Evolutionary conservation across 2,797 vertebrate species (phyloP).

Genomic region (Crax fasciolata): DNA sequence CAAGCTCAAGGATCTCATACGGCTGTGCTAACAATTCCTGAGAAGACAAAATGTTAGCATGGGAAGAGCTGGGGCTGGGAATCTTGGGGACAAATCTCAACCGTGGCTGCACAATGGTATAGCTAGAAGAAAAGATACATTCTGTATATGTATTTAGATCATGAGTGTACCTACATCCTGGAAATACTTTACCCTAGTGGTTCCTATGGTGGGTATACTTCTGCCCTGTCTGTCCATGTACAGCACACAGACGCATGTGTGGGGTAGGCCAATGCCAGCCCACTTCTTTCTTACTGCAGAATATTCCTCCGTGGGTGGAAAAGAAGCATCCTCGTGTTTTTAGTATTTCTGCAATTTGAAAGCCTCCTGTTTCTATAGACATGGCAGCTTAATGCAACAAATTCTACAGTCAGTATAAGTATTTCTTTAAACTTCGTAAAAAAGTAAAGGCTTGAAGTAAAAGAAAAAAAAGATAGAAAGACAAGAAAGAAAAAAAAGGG

Average conservation of each 20-base stretch:
- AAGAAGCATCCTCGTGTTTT: background rate
- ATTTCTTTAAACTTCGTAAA: background rate
- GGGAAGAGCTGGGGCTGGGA: background rate
- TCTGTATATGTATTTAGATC: background rate
- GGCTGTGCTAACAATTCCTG: background rate
- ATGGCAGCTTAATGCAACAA: background rate
- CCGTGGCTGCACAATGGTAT: background rate
- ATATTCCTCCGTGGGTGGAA: background rate
- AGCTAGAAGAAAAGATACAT: background rate
- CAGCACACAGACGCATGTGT: background rate
- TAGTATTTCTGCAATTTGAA: background rate
- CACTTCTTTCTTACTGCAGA: background rate
- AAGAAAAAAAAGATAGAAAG: background rate
- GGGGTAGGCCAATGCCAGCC: background rate
- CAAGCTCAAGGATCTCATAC: background rate
- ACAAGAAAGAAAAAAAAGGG: background rate
- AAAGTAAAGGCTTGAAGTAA: background rate
- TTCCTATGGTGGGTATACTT: background rate
- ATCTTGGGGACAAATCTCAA: background rate
- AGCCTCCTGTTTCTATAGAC: background rate
- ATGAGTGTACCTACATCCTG: background rate
- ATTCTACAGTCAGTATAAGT: accelerated
- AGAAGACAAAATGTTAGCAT: background rate
- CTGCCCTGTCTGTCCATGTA: background rate
- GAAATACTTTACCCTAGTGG: background rate